Conservation (phyloP, 2,888 invertebrate genomes). For the Eudemis profundana region DNA sequence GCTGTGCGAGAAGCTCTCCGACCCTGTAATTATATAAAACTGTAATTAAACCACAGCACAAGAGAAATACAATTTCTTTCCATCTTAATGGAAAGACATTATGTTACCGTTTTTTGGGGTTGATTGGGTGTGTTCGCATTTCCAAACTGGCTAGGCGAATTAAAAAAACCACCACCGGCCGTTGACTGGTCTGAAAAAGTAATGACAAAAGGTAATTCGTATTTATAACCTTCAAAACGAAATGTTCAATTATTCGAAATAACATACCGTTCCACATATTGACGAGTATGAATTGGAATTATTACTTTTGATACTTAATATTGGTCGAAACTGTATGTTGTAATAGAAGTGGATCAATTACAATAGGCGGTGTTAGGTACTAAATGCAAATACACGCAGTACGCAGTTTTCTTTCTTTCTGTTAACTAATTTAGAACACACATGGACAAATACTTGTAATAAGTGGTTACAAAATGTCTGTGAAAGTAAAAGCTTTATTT, state of each 20-base stretch:
- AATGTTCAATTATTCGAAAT: constrained; percentile 1
- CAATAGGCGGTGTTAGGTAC: not conserved
- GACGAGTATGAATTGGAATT: not conserved
- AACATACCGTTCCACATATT: constrained; percentile 67
- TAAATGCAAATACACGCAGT: too few species aligned
- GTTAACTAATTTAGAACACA: too few species aligned
- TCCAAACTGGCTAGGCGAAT: constrained; percentile 78
- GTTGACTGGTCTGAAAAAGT: constrained; percentile 74
- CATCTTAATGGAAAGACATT: too few species aligned
- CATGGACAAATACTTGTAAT: too few species aligned
- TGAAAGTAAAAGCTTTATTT: too few species aligned
- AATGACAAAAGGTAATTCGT: not conserved
- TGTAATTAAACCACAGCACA: not conserved
- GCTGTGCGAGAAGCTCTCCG: constrained; percentile 79
- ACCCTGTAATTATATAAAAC: constrained; percentile 58
- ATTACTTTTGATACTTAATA: not conserved
- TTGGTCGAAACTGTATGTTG: not conserved
- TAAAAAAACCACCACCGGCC: constrained; percentile 79
- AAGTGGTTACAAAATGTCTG: too few species aligned
- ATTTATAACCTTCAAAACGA: constrained; percentile 50
- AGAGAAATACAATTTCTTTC: constrained; percentile 37
- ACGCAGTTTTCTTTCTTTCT: too few species aligned
- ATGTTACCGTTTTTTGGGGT: constrained; percentile 73
- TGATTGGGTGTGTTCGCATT: constrained; percentile 77
- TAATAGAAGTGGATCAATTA: constrained; percentile 3